Evolutionary conservation across 2,113 vertebrate genomes (phyloP), one percentile per base, ranked within the genome.

Genomic region (Corythaeola cristata): DNA sequence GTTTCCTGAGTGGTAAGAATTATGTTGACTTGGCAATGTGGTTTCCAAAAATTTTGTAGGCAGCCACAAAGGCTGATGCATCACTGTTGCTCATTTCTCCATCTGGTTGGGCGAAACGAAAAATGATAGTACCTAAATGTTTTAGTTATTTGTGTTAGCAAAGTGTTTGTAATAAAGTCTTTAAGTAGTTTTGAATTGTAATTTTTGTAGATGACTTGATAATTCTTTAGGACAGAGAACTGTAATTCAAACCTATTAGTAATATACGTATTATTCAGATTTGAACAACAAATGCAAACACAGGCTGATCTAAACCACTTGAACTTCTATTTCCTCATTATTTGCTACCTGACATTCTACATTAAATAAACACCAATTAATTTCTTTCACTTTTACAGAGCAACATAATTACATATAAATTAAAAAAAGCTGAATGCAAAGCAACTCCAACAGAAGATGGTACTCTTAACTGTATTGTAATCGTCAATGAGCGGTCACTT

Each of bases 1-100:
- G n/a, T 74, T 96, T 89, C 92, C 83, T 16, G 37, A 96, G 75
- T 28, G 30, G 88, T 50, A 77, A 86, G 67, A 82, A 81, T n/a
- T 88, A 72, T 63, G 67, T 66, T 90, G 91, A 96, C 82, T 93
- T 88, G 59, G 71, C 85, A 85, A 18, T 60, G 56, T 47, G 64
- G 85, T 71, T 77, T 96, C 72, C 82, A 94, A 79, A 88, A 78
- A 11, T 52, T 74, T 89, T 93, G 47, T 63, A 92, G 52, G 63
- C 55, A 86, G 69, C 35, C 89, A 93, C 45, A 64, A 72, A 89
- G 67, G 44, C 87, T 83, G 55, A 92, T 75, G 45, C 37, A 63
- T 78, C 33, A 35, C 75, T 85, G 37, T 45, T 79, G n/a, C 53
- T 93, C 88, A 89, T 91, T 52, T 77, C 41, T 62, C 52, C 23